Evolutionary conservation across 2,888 invertebrate genomes (phyloP), one percentile per base, ranked within the genome.

Genomic region (Ectemnius lituratus): DNA sequence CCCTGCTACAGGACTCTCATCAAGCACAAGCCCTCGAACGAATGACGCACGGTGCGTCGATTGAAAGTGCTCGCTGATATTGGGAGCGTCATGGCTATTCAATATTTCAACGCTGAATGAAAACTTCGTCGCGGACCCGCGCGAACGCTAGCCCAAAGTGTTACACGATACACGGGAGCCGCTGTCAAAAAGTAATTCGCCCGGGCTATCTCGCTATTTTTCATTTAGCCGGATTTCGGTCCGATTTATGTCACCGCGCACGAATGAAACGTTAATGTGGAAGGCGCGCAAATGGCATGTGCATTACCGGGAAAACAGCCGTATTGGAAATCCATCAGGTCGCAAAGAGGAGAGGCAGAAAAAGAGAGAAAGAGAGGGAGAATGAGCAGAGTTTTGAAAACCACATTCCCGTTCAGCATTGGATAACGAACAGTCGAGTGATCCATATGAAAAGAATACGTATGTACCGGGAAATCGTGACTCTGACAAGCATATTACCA

Each of bases 91-190:
- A 61, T 16, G 18, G 46, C 13, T 62, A 52, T 62, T 62, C 62
- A 49, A 62, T 62, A 62, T 62, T 62, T 62, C 62, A 49, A 23
- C 11, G 6, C 14, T 28, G 23, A 62, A 27, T 49, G 49, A 62
- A 49, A 62, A 62, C 52, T 16, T 52, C 52, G 14, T 52, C 52
- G 14, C n/a, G 5, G 8, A 13, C 52, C 16, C 52, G 52, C 23
- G 23, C 23, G 23, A 3, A 3, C 23, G 23, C 52, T 4, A 23
- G 52, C 11, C 37, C 52, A 52, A 52, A 52, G 52, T 52, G 52
- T 52, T 52, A 52, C 52, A 52, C 16, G 52, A 52, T 52, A 52
- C 52, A 52, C 52, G 14, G n/a, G 52, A 8, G 52, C 52, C 5
- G 16, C 52, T 52, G 52, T 52, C 52, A 52, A 14, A 52, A n/a